phyloP scores from a whole-genome alignment of 2,888 invertebrate species.

The Tetranychus truncatus region DNA sequence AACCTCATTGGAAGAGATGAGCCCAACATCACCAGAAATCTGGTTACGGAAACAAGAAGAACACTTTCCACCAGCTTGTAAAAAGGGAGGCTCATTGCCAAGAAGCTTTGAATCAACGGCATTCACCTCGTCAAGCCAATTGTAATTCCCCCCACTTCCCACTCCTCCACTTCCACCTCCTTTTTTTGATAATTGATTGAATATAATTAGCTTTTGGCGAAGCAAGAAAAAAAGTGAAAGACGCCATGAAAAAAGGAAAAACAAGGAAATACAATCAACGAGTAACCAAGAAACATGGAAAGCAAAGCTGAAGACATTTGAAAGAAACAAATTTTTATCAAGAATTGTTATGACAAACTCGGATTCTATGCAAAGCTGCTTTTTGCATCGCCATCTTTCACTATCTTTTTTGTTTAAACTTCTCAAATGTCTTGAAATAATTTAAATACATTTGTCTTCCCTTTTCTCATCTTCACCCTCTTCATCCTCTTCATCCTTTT shows the following conservation, averaged over 20 bases:
- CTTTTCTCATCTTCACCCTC: background rate
- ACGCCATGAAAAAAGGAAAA: background rate
- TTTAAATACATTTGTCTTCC: too few species aligned
- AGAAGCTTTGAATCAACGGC: conserved; percentile 46
- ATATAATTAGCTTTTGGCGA: background rate
- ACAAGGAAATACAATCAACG: background rate
- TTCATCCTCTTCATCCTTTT: background rate
- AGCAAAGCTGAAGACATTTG: too few species aligned
- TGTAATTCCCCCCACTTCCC: background rate
- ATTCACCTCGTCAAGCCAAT: conserved; percentile 7
- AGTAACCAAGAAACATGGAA: background rate
- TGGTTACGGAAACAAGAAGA: conserved; percentile 53
- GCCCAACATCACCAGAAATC: conserved; percentile 47
- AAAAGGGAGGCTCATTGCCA: conserved; percentile 57
- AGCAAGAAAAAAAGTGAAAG: background rate
- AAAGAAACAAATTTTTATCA: background rate
- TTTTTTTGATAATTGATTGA: background rate
- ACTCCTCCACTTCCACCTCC: background rate
- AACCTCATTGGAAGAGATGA: conserved; percentile 30
- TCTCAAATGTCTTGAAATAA: too few species aligned
- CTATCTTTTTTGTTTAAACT: too few species aligned
- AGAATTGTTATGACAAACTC: background rate
- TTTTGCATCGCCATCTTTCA: background rate
- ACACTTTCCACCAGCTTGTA: conserved; percentile 42
- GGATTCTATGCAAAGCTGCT: background rate